Evolutionary conservation across 2,888 invertebrate species (phyloP), one percentile per base, ranked within the genome.

Genomic region (Marronus borbonicus): DNA sequence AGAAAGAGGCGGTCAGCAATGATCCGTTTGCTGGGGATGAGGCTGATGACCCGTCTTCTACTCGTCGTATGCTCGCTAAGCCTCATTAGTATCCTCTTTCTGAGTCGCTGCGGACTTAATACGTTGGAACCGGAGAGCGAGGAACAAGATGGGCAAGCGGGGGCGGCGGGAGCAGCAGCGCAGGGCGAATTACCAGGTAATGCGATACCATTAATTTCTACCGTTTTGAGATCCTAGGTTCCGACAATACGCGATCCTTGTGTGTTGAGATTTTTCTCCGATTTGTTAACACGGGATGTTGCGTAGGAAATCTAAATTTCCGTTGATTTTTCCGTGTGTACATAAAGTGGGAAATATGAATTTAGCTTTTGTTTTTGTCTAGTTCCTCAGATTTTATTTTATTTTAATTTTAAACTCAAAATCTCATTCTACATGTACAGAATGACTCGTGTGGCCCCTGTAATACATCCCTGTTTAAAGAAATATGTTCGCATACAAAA

Each of bases 11-110:
- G 85, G 80, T 83, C 85, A 84, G 88, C 88, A 84, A 90, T 90
- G 90, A 88, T 90, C 85, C 89, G 90, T 84, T 87, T 90, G 84
- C 87, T 90, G 85, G 91, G 90, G 83, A 90, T 90, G 88, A 88
- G 91, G 84, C 87, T 91, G 84, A 88, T 91, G 84, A 90, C 91
- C 83, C 89, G 91, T 84, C 89, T 91, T 81, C 89, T 91, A 82
- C 88, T 91, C 81, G 89, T 91, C 83, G 90, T 91, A 70, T 91
- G 91, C 82, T 90, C 90, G 76, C 87, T 91, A 80, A 90, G 91
- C 82, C 87, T 91, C 81, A 86, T 91, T 81, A 91, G 91, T 80
- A 88, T 91, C 76, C 88, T 91, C 65, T 90, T 91, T 81, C 88
- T 91, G 79, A 91, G 90, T 81, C 89, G 91, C 64, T 91, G 91